A percentile compares a stretch with the other conserved stretches of the same genome.
phyloP scores from a whole-genome alignment of 2,797 vertebrate genomes.

The Thripadectes ignobilis region DNA sequence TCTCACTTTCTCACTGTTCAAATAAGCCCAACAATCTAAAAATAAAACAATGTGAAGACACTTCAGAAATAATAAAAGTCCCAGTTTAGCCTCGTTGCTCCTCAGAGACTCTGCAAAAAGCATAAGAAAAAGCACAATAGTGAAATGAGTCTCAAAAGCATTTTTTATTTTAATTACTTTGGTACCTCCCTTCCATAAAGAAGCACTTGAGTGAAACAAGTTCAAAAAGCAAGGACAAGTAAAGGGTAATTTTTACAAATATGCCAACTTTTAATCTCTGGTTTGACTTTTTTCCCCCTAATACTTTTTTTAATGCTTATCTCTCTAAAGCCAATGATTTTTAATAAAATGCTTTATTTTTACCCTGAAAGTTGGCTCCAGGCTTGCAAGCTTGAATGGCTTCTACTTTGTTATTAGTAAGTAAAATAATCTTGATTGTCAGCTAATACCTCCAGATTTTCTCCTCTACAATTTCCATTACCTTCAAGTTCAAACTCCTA shows the following conservation, averaged over 20 bases:
- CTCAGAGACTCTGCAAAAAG: not conserved
- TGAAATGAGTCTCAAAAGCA: not conserved
- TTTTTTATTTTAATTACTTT: constrained; percentile 40
- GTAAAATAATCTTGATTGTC: not conserved
- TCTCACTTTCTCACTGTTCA: not conserved
- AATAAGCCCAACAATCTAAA: not conserved
- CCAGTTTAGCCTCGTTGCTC: not conserved
- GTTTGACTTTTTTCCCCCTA: not conserved
- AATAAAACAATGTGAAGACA: not conserved
- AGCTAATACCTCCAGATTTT: not conserved
- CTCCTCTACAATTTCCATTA: not conserved
- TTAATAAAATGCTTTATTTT: not conserved
- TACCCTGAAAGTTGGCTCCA: not conserved
- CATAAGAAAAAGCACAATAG: not conserved
- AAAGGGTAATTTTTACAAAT: not conserved
- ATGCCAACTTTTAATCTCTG: not conserved
- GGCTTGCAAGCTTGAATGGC: not conserved
- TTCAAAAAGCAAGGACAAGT: not conserved
- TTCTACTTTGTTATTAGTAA: not conserved
- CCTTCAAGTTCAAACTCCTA: not conserved
- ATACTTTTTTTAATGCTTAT: not conserved
- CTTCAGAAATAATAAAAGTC: not conserved
- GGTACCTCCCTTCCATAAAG: not conserved
- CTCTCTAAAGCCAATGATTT: not conserved
- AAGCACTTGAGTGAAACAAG: not conserved